Conservation (phyloP, 2,797 vertebrate genomes). For the Enteromius unitaeniatus region DNA sequence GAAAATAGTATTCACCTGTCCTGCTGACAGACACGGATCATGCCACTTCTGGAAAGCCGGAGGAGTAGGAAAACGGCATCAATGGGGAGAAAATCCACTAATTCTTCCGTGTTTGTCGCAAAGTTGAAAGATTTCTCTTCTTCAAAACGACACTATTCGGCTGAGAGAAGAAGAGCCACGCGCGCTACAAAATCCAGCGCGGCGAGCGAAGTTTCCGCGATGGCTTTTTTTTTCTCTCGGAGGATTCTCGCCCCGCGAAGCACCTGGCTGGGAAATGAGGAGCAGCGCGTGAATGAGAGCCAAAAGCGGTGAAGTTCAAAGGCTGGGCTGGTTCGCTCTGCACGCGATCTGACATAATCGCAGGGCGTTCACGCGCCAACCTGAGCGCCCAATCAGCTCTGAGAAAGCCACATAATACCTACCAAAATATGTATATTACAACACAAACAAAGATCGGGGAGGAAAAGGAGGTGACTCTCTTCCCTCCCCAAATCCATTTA, state of each 20-base stretch:
- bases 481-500: conserved; percentile 73
- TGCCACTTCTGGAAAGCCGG: conserved; percentile 72
- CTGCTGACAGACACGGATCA: conserved; percentile 73
- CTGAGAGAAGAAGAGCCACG: conserved; percentile 62
- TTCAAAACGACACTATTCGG: conserved; percentile 47
- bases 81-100: conserved; percentile 71
- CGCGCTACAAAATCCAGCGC: conserved; percentile 76
- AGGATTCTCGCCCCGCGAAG: conserved; percentile 82
- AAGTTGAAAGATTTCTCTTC: conserved; percentile 65
- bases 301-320: conserved; percentile 95
- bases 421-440: conserved; percentile 77
- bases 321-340: conserved; percentile 89
- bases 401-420: conserved; percentile 82
- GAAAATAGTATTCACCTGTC: conserved; percentile 78
- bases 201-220: conserved; percentile 76
- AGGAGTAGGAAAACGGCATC: conserved; percentile 57
- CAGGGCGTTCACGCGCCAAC: conserved; percentile 91
- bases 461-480: conserved; percentile 66
- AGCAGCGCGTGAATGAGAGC: conserved; percentile 85
- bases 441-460: conserved; percentile 80
- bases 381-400: conserved; percentile 90
- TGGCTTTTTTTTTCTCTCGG: conserved; percentile 72
- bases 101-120: conserved; percentile 66
- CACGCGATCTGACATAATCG: conserved; percentile 95
- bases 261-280: conserved; percentile 91